Base-by-base conservation (phyloP, 2,888 invertebrate genomes). In the Luperina nickerlii region DNA sequence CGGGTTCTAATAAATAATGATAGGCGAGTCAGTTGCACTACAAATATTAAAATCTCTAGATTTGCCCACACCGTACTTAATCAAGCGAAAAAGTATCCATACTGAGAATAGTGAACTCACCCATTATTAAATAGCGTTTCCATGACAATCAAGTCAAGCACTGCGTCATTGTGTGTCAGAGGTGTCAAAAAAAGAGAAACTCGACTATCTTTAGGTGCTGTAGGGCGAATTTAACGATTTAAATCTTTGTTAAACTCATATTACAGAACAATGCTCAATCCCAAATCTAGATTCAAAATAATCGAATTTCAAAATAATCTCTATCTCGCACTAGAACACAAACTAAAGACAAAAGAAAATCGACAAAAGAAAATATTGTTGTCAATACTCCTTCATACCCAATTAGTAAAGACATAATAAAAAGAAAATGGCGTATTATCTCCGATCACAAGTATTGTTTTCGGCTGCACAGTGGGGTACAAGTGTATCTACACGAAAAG, bases 401-500 rank as follows among this genome's bases (percentile, higher is more conserved):
- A 87, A 87, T 87, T 87, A 88, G 89, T 42, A 73, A 73, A 71
- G 71, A 48, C 74, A 80, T 85, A 68, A 86, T 78, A 86, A 62
- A 76, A 85, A 80, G 74, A 85, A 86, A 85, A 86, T 76, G 67
- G 75, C 57, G 70, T 82, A 76, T 76, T 79, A 83, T 79, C 72
- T 77, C 48, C 38, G 62, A 86, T 78, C 77, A 79, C 68, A 74
- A 81, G 88, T 85, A 85, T 85, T 85, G 80, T 89, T 79, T 85
- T 80, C 78, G 74, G 69, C 60, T 78, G 77, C 81, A 80, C 81
- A 86, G 89, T 88, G 87, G 89, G 76, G 69, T 78, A 84, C 87
- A 79, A 84, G 82, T 85, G 88, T 91, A 38, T 6, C 38, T 38
- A 89, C 88, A 90, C 86, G 89, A 92, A 90, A 90, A 92, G 91